These are phyloP conservation scores for Drosophila biarmipes DNA, from an alignment of 1,140 invertebrate genomes.

Conservation along the genomic window DNA sequence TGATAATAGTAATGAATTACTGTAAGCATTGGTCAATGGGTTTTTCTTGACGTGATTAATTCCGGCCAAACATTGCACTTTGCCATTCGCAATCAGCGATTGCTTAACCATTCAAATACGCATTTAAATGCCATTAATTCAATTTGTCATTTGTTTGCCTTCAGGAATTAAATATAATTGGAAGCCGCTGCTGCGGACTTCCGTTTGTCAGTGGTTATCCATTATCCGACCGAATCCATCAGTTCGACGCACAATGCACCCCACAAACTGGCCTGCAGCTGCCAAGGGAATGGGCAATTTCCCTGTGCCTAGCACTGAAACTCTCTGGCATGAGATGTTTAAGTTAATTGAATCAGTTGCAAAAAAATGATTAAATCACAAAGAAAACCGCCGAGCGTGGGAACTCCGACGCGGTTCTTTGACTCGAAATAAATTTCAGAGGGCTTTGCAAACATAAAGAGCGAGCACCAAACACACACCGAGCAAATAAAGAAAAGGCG, in stretches of 20 bases:
- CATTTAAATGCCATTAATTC: constrained; percentile 24
- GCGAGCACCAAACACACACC: constrained; percentile 34
- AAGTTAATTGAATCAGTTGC: constrained; percentile 71
- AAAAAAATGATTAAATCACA: constrained; percentile 68
- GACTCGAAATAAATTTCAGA: background rate
- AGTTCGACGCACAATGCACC: constrained; percentile 60
- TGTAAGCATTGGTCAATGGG: constrained; percentile 7
- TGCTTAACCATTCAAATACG: constrained; percentile 3
- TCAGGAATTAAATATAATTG: constrained; percentile 57
- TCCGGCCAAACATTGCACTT: constrained; percentile 12
- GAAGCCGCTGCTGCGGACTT: constrained; percentile 55
- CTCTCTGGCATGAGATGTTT: constrained; percentile 7
- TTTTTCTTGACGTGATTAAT: constrained; percentile 2
- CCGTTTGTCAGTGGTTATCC: constrained; percentile 59
- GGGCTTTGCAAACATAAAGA: constrained; percentile 7
- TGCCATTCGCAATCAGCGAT: background rate
- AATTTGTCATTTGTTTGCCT: constrained; percentile 31
- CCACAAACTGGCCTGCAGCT: constrained; percentile 55
- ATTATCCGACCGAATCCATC: constrained; percentile 43
- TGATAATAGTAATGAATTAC: constrained; percentile 9
- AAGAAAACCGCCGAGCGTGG: constrained; percentile 53
- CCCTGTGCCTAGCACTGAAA: constrained; percentile 28
- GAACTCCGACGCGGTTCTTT: constrained; percentile 41
- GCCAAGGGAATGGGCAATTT: constrained; percentile 13
- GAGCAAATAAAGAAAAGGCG: constrained; percentile 51